phyloP scores from a whole-genome alignment of 2,113 vertebrate genomes.

The Noctilio leporinus region DNA sequence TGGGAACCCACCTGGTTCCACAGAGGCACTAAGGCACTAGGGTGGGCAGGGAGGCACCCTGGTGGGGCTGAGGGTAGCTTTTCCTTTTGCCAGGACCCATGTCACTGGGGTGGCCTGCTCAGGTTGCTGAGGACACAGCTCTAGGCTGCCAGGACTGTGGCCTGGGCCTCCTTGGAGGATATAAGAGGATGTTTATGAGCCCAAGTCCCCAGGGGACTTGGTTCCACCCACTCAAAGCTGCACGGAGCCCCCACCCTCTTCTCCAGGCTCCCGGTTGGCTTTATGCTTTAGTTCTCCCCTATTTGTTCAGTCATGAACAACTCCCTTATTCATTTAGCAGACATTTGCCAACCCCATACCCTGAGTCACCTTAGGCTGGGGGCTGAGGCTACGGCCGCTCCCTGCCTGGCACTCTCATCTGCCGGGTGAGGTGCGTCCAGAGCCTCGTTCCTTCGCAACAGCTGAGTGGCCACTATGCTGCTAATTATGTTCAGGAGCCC shows the following conservation, averaged over 20 bases:
- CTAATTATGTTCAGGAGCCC: background rate
- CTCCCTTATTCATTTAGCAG: background rate
- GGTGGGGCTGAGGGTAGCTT: background rate
- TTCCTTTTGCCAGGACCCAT: background rate
- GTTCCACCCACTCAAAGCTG: background rate
- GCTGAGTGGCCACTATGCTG: background rate
- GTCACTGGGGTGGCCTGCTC: background rate
- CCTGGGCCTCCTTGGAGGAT: background rate
- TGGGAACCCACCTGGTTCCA: background rate
- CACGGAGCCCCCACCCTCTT: background rate
- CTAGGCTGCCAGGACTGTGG: background rate
- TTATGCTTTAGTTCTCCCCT: background rate
- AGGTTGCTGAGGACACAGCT: background rate
- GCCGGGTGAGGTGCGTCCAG: background rate
- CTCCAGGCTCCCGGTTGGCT: background rate
- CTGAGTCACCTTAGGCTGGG: background rate
- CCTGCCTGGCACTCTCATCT: background rate
- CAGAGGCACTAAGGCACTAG: background rate
- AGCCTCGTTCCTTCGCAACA: background rate
- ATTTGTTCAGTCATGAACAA: background rate
- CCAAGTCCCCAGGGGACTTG: background rate
- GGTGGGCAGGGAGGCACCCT: background rate
- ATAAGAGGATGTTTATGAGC: background rate
- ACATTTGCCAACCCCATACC: background rate
- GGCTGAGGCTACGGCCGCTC: background rate